These are phyloP conservation scores for Gnathonemus echidnorhynchus DNA, from an alignment of 2,113 vertebrate genomes.

Conservation along the genomic window DNA sequence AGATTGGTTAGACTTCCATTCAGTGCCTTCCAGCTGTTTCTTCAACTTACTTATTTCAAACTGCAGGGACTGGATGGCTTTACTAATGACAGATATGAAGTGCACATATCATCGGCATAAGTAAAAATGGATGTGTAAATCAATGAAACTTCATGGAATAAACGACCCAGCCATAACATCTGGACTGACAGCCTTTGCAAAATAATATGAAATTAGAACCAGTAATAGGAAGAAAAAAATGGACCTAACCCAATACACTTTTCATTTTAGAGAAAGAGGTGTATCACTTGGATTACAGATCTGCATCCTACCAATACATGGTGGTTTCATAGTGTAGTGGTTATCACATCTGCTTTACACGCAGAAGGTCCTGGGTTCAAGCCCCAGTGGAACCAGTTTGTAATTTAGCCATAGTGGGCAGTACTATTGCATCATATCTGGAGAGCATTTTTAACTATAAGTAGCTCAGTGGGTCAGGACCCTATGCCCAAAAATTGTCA, in stretches of 20 bases:
- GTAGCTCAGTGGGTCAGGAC: neutral
- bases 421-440: neutral
- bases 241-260: neutral
- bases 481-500: neutral
- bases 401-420: neutral
- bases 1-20: neutral
- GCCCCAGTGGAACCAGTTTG: neutral
- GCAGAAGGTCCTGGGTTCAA: neutral
- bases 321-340: neutral
- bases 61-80: neutral
- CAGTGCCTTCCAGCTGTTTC: neutral
- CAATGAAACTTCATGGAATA: neutral
- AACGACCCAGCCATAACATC: neutral
- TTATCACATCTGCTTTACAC: neutral
- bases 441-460: neutral
- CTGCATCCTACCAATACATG: fast-evolving
- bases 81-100: neutral
- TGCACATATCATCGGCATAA: neutral
- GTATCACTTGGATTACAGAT: neutral
- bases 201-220: neutral
- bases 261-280: neutral
- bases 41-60: neutral
- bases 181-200: neutral
- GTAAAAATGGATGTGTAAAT: neutral
- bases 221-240: neutral